Conservation (phyloP, 2,888 invertebrate species). For the Cantharis nigra region DNA sequence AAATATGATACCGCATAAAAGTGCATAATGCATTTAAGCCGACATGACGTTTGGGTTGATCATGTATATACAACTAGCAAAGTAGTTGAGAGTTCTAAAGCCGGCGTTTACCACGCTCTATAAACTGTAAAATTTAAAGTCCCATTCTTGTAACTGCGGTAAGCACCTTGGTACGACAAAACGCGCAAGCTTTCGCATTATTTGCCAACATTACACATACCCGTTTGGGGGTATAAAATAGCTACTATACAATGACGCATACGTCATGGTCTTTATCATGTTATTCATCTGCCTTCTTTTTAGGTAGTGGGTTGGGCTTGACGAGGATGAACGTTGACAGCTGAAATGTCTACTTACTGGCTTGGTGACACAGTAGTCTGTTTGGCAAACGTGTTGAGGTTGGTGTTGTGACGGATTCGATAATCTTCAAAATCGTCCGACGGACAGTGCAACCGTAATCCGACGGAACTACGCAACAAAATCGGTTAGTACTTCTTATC, state of each 20-base stretch:
- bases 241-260: constrained; percentile 47
- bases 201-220: constrained; percentile 52
- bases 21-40: constrained; percentile 18
- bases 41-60: constrained; percentile 15
- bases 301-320: constrained; percentile 40
- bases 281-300: constrained; percentile 45
- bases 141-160: constrained; percentile 34
- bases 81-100: constrained; percentile 22
- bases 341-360: constrained; percentile 41
- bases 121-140: constrained; percentile 54
- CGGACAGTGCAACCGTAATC: constrained; percentile 9
- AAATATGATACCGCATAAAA: constrained; percentile 6
- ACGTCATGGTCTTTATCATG: constrained; percentile 52
- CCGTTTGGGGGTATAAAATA: constrained; percentile 41
- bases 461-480: background rate
- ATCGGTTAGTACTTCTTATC: background rate
- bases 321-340: constrained; percentile 51
- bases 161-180: constrained; percentile 44
- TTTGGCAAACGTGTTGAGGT: constrained; percentile 43
- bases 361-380: constrained; percentile 50
- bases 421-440: constrained; percentile 8
- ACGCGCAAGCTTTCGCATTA: constrained; percentile 46
- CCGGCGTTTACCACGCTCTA: constrained; percentile 51
- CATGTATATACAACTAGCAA: constrained; percentile 17
- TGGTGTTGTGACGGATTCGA: constrained; percentile 19